Conservation (phyloP, 2,888 invertebrate genomes). For the Lamellibrachia columna region DNA sequence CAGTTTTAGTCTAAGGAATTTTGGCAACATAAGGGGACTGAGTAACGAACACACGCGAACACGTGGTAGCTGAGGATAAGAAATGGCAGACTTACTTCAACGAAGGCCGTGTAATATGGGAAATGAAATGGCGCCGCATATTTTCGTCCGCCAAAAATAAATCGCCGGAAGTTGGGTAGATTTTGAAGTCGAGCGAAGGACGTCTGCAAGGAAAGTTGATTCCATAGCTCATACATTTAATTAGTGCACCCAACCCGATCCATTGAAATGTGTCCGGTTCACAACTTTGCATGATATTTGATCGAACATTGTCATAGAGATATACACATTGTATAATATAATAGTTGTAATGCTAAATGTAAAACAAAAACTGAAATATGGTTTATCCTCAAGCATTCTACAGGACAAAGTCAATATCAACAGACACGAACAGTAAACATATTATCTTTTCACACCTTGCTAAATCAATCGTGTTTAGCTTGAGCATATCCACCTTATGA, state of each 20-base stretch:
- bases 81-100: constrained; percentile 34
- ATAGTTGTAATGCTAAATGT: too few species aligned
- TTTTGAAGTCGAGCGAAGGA: constrained; percentile 1
- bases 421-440: too few species aligned
- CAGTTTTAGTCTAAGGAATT: too few species aligned
- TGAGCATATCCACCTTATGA: too few species aligned
- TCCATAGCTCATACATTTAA: constrained; percentile 1
- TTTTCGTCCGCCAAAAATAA: constrained; percentile 33
- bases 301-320: too few species aligned
- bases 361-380: too few species aligned
- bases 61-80: background rate
- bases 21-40: background rate
- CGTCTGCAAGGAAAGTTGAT: background rate
- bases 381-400: too few species aligned
- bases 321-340: too few species aligned
- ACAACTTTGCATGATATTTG: too few species aligned
- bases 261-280: background rate
- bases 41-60: background rate
- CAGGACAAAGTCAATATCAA: too few species aligned
- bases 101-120: constrained; percentile 41
- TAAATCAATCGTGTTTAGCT: too few species aligned
- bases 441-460: too few species aligned
- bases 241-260: background rate
- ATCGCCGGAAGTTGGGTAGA: constrained; percentile 39
- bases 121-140: constrained; percentile 42